Base-by-base conservation (phyloP, 1,140 invertebrate species). In the Macrobrachium rosenbergii region DNA sequence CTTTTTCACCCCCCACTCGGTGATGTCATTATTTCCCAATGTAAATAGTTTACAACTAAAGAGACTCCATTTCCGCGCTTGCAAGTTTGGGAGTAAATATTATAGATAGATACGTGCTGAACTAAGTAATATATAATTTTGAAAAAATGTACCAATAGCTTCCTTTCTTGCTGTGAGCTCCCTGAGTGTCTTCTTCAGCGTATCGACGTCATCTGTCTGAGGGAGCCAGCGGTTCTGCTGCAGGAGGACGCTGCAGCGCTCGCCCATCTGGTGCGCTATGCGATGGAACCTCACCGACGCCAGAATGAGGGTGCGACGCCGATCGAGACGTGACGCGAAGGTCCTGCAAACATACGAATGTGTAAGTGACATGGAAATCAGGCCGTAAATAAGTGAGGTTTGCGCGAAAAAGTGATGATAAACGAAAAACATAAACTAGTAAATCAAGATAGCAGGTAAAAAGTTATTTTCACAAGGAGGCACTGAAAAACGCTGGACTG, bases 281-380 rank as follows among this genome's bases (percentile, higher is more conserved):
- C 95, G 93, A 91, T 96, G 96, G 91, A 96, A 96, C 90, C 95
- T 92, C 83, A 95, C 92, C 2, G 95, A 96, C 6, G 95, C 95
- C 67, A 96, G 95, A 10, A 97, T 91, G n/a, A 96, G 93, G 90
- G 95, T 96, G 84, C 95, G 92, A 52, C 96, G 91, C 63, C 95
- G 93, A 90, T 96, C 95, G 73, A 97, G 91, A n/a, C 96, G 93
- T 43, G 94, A 94, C 0, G 96, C 96, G 90, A 96, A 96, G 90
- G 94, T 96, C 78, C 95, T 93, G 90, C 95, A 96, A 0, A 96
- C 94, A 87, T 95, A 96, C 14, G 21, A 28, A 23, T 28, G 6
- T 16, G 5, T 72, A 23, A 17, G 23, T 28, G 69, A 28, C 23
- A 72, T n/a, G 7, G 69, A 28, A 43, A 14, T 52, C 11, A 10